A percentile compares a stretch with the other conserved stretches of the same genome.
These are phyloP conservation scores for Melanostigma gelatinosum DNA, from an alignment of 2,113 vertebrate genomes.

Conservation along the genomic window DNA sequence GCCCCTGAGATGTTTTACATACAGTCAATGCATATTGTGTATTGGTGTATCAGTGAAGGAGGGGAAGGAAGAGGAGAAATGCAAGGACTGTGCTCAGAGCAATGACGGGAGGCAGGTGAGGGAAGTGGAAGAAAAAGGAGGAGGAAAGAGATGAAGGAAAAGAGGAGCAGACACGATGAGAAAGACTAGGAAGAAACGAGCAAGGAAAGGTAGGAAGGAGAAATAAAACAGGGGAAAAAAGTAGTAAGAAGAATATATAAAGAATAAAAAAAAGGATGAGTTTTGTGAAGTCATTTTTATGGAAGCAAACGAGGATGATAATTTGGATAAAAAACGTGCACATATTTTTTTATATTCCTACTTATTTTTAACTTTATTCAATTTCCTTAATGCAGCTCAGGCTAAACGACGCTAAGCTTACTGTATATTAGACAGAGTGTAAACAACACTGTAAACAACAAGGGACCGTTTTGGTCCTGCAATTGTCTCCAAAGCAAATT, in stretches of 20 bases:
- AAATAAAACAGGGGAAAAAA: not conserved
- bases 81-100: not conserved
- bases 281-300: not conserved
- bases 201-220: not conserved
- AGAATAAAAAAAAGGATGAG: not conserved
- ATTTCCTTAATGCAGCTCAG: not conserved
- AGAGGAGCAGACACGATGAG: not conserved
- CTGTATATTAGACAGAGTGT: not conserved
- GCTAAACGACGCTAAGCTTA: not conserved
- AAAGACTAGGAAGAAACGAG: not conserved
- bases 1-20: slow-evolving; percentile 3
- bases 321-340: not conserved
- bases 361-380: not conserved
- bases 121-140: not conserved
- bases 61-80: not conserved
- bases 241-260: not conserved
- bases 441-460: not conserved
- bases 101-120: not conserved
- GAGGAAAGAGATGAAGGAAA: not conserved
- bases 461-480: not conserved
- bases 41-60: not conserved
- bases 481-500: not conserved
- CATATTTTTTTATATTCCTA: not conserved
- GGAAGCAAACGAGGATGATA: not conserved
- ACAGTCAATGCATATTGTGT: slow-evolving; percentile 4